These are phyloP conservation scores for Dermolepida albohirtum DNA, from an alignment of 2,888 invertebrate species.

Conservation along the genomic window DNA sequence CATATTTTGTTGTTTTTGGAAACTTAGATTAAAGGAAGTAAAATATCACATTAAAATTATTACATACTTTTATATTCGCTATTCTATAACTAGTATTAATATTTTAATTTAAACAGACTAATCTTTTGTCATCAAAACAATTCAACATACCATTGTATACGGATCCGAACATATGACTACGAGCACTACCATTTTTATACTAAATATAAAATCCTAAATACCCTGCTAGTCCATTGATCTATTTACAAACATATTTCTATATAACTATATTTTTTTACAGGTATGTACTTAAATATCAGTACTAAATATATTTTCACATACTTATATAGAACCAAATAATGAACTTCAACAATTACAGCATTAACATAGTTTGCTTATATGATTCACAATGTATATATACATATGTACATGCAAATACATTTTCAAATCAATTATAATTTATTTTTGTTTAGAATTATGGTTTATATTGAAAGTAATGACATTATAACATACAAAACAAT, in stretches of 20 bases:
- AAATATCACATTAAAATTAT: constrained; percentile 6
- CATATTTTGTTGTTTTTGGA: constrained; percentile 16
- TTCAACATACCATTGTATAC: not conserved
- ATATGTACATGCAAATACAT: not conserved
- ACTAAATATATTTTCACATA: not conserved
- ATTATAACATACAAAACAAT: too few relatives aligned
- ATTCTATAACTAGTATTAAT: not conserved
- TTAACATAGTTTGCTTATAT: too few relatives aligned
- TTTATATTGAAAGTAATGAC: constrained; percentile 3
- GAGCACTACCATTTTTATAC: constrained; percentile 3
- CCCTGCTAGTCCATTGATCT: constrained; percentile 12
- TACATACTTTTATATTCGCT: not conserved
- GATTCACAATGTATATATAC: not conserved
- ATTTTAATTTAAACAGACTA: not conserved
- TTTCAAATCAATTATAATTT: not conserved
- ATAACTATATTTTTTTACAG: constrained; percentile 11
- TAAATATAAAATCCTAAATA: constrained; percentile 18
- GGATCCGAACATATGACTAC: constrained; percentile 6
- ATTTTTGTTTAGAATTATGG: not conserved
- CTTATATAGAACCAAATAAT: not conserved
- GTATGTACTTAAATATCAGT: not conserved
- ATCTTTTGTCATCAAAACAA: constrained; percentile 20
- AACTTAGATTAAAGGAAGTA: constrained; percentile 3
- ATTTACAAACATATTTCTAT: constrained; percentile 8
- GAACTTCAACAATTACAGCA: too few relatives aligned